Conservation (phyloP, 2,797 vertebrate genomes). For the Cygnus olor region DNA sequence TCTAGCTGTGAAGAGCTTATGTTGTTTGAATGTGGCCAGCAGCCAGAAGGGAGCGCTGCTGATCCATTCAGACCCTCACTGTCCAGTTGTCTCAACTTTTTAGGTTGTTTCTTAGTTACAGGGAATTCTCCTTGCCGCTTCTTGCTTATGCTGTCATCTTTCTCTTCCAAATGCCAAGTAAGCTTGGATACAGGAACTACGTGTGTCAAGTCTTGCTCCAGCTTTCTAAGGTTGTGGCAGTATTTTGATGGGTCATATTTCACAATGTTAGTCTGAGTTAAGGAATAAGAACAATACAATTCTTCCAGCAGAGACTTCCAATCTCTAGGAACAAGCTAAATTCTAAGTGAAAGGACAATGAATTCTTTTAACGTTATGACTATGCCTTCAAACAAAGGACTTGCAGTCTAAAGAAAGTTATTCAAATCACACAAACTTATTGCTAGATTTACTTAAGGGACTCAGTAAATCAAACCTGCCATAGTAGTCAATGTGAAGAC, state of each 20-base stretch:
- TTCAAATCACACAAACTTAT: neutral
- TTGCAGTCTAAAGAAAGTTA: neutral
- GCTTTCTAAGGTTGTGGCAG: constrained; percentile 91
- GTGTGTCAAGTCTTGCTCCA: constrained; percentile 74
- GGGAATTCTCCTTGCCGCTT: constrained; percentile 87
- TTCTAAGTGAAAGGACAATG: neutral
- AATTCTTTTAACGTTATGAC: neutral
- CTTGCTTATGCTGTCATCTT: constrained; percentile 82
- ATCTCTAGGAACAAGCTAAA: neutral
- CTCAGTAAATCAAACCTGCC: neutral
- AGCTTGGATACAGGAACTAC: constrained; percentile 81
- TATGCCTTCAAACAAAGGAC: neutral
- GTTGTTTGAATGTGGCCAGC: neutral
- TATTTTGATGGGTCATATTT: constrained; percentile 98
- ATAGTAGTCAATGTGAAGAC: neutral
- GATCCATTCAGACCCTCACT: neutral
- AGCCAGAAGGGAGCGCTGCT: neutral
- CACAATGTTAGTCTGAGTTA: constrained; percentile 81
- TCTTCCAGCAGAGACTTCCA: neutral
- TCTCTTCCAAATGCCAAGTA: constrained; percentile 88
- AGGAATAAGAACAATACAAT: constrained; percentile 58
- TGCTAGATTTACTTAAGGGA: neutral
- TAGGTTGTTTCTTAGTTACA: constrained; percentile 44
- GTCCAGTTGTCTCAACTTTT: constrained; percentile 65
- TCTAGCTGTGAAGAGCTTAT: neutral